phyloP scores from a whole-genome alignment of 1,140 invertebrate genomes.

The Tenebrio molitor region DNA sequence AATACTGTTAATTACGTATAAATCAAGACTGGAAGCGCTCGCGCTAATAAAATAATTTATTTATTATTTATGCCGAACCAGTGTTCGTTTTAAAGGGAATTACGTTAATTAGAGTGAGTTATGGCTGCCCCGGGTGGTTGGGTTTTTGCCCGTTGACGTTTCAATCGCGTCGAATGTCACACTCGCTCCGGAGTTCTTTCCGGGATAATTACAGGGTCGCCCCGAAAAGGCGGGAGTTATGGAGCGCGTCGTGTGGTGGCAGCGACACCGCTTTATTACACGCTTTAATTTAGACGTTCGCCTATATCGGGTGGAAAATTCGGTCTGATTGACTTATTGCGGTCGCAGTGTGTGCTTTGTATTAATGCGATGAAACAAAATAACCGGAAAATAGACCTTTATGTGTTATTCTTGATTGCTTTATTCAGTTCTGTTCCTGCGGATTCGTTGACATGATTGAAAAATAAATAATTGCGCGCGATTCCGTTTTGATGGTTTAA shows the following conservation, averaged over 20 bases:
- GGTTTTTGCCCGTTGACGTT: neutral
- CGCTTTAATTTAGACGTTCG: slow-evolving; percentile 30
- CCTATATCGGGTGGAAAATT: slow-evolving; percentile 24
- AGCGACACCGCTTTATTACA: slow-evolving; percentile 22
- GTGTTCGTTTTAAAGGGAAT: neutral
- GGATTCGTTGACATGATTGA: neutral
- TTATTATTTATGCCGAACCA: neutral
- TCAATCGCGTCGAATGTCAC: neutral
- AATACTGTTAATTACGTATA: slow-evolving; percentile 15
- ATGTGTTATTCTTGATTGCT: slow-evolving; percentile 10
- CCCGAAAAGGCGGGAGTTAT: neutral
- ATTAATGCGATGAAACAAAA: slow-evolving; percentile 26
- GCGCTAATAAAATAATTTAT: slow-evolving; percentile 4
- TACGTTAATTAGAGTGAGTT: slow-evolving; percentile 2
- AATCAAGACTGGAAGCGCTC: slow-evolving; percentile 1
- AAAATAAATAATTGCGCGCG: neutral
- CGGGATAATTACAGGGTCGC: neutral
- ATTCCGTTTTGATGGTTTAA: neutral
- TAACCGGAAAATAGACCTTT: slow-evolving; percentile 35
- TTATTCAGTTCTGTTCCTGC: neutral
- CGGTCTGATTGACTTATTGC: slow-evolving; percentile 15
- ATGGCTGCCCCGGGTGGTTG: neutral
- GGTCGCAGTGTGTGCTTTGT: neutral
- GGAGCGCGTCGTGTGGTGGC: neutral
- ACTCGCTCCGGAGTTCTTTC: too few species aligned